These are phyloP conservation scores for Drosophila multiciliata DNA, from an alignment of 2,888 invertebrate genomes.

Conservation along the genomic window DNA sequence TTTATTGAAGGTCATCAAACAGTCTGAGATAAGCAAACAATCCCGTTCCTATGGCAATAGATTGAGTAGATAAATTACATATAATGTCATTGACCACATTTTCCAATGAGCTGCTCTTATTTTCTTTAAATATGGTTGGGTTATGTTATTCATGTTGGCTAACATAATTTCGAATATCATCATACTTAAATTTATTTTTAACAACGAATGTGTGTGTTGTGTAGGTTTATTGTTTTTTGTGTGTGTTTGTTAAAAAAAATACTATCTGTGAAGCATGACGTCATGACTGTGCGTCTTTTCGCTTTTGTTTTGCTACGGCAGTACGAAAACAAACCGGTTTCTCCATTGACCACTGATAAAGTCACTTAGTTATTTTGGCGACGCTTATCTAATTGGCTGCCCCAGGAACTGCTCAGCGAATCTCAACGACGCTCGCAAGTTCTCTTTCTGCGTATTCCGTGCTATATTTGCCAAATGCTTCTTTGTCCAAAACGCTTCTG, in stretches of 20 bases:
- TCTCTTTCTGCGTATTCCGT: slow-evolving; percentile 29
- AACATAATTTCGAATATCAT: neutral
- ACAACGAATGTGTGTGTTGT: neutral
- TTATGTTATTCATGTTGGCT: neutral
- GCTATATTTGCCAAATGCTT: slow-evolving; percentile 20
- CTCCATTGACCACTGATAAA: slow-evolving; percentile 34
- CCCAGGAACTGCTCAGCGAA: slow-evolving; percentile 23
- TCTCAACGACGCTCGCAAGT: slow-evolving; percentile 49
- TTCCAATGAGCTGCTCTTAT: neutral
- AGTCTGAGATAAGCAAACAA: no score
- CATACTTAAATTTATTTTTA: neutral
- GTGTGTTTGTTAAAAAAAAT: slow-evolving; percentile 18
- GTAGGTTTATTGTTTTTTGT: neutral
- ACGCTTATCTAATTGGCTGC: slow-evolving; percentile 74
- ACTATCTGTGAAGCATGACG: slow-evolving; percentile 49
- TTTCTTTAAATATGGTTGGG: neutral
- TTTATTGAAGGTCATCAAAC: neutral
- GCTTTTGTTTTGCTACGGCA: slow-evolving; percentile 71
- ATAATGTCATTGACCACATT: neutral
- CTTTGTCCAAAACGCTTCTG: slow-evolving; percentile 9
- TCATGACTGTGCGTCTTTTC: slow-evolving; percentile 43
- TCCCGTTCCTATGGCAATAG: neutral
- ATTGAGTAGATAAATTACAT: neutral
- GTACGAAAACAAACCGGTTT: slow-evolving; percentile 72
- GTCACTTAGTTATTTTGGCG: slow-evolving; percentile 77